A percentile compares a stretch with the other conserved stretches of the same genome.
Evolutionary conservation across 1,140 invertebrate genomes (phyloP).

Genomic region (Semibalanus balanoides): DNA sequence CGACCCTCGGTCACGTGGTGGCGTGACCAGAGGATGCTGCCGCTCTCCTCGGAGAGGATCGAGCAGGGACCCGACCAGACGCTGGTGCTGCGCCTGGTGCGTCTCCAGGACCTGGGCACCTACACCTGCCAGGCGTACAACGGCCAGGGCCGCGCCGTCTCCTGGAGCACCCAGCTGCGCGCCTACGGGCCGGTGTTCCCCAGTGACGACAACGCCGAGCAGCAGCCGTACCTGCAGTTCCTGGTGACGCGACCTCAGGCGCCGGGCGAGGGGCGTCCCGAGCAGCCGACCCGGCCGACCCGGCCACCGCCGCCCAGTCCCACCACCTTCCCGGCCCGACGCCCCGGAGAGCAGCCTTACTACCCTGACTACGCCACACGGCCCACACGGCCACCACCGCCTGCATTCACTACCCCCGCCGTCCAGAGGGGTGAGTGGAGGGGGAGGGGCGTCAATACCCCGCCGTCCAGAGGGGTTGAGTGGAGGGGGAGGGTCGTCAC

Average conservation of each 20-base stretch:
- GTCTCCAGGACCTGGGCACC: constrained; percentile 53
- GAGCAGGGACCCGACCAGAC: constrained; percentile 57
- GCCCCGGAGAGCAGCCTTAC: constrained; percentile 12
- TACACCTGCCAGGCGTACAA: constrained; percentile 76
- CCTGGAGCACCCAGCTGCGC: constrained; percentile 53
- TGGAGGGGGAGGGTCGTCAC: no score
- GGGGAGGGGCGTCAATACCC: no score
- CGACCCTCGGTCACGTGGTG: constrained; percentile 70
- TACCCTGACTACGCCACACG: constrained; percentile 10
- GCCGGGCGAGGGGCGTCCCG: no score
- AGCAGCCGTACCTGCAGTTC: constrained; percentile 20
- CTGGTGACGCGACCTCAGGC: background rate
- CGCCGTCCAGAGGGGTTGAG: no score
- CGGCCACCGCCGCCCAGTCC: constrained; percentile 20
- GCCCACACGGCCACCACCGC: constrained; percentile 5
- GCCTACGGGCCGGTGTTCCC: constrained; percentile 44
- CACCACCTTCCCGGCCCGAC: constrained; percentile 7
- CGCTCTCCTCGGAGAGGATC: constrained; percentile 49
- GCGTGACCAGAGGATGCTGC: constrained; percentile 55
- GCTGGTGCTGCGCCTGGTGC: constrained; percentile 53
- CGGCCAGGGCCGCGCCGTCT: constrained; percentile 54
- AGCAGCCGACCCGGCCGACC: constrained; percentile 5
- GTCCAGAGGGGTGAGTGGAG: background rate
- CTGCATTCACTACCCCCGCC: constrained; percentile 4
- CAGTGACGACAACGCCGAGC: constrained; percentile 28